A percentile compares a stretch with the other conserved stretches of the same genome.
These are phyloP conservation scores for Oryzias celebensis DNA, from an alignment of 2,113 vertebrate species.

Conservation along the genomic window DNA sequence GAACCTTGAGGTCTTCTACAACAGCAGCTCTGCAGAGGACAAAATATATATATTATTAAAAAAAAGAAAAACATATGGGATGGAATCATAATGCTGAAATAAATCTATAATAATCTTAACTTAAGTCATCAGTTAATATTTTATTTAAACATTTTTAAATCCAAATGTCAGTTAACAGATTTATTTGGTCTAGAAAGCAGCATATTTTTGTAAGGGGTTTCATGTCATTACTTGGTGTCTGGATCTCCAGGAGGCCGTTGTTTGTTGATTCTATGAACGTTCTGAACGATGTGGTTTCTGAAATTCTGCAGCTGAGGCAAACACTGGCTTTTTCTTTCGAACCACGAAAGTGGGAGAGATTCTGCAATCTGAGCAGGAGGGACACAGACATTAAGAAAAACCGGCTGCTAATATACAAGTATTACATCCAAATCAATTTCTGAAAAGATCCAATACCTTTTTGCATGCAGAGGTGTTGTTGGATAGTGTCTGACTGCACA, in stretches of 20 bases:
- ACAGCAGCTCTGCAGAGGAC: slow-evolving; percentile 77
- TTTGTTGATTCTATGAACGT: slow-evolving; percentile 70
- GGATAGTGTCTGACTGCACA: slow-evolving; percentile 74
- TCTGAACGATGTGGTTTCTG: slow-evolving; percentile 82
- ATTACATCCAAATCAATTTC: not conserved
- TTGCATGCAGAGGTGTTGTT: slow-evolving; percentile 72
- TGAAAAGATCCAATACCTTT: slow-evolving; percentile 73
- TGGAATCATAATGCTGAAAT: not conserved
- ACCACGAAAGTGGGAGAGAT: slow-evolving; percentile 85
- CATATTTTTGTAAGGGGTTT: not conserved
- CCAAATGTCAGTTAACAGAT: too few relatives aligned
- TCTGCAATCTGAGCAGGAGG: slow-evolving; percentile 74
- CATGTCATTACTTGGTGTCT: slow-evolving; percentile 56
- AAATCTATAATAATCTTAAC: not conserved
- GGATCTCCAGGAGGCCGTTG: slow-evolving; percentile 54
- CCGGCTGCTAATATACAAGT: not conserved
- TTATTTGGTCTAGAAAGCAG: too few relatives aligned
- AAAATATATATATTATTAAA: not conserved
- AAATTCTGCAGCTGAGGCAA: slow-evolving; percentile 84
- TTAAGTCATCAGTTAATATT: not conserved
- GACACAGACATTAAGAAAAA: not conserved
- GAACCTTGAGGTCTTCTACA: slow-evolving; percentile 79
- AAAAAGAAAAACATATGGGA: not conserved
- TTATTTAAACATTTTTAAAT: not conserved
- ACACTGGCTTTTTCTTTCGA: slow-evolving; percentile 66